A percentile compares a stretch with the other conserved stretches of the same genome.
phyloP scores from a whole-genome alignment of 2,888 invertebrate genomes.

The Palloptera scutellata region DNA sequence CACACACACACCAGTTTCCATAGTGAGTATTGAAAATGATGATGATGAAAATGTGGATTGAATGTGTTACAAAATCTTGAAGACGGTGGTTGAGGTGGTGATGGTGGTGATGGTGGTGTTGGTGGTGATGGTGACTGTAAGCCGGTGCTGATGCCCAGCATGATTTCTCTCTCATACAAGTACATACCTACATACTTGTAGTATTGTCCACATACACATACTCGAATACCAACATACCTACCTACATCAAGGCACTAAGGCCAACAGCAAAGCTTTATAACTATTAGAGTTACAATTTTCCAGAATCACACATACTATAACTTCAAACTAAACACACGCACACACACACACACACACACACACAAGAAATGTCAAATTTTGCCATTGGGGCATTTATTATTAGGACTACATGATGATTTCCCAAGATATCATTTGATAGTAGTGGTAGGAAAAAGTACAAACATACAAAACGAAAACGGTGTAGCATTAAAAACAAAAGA shows the following conservation, averaged over 20 bases:
- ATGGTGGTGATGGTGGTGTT: too few species aligned
- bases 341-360: too few species aligned
- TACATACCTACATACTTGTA: too few species aligned
- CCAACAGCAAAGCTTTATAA: not conserved
- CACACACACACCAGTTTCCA: not conserved
- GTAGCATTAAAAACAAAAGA: conserved; percentile 22
- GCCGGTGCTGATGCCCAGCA: not conserved
- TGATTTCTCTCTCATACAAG: too few species aligned
- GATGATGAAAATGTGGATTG: too few species aligned
- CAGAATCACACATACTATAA: conserved; percentile 11
- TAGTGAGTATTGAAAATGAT: too few species aligned
- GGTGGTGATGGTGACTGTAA: not conserved
- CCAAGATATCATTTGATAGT: conserved; percentile 44
- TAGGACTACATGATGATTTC: conserved; percentile 46
- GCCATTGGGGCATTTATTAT: conserved; percentile 43
- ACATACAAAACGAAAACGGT: too few species aligned
- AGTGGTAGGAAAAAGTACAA: too few species aligned
- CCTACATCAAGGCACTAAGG: too few species aligned
- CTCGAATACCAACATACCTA: not conserved
- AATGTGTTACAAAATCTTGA: too few species aligned
- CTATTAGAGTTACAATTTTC: conserved; percentile 30
- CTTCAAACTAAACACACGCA: too few species aligned
- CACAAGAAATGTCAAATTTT: conserved; percentile 36
- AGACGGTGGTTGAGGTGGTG: too few species aligned
- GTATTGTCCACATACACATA: not conserved